Conservation (phyloP, 2,113 vertebrate genomes). For the Platysteira castanea region DNA sequence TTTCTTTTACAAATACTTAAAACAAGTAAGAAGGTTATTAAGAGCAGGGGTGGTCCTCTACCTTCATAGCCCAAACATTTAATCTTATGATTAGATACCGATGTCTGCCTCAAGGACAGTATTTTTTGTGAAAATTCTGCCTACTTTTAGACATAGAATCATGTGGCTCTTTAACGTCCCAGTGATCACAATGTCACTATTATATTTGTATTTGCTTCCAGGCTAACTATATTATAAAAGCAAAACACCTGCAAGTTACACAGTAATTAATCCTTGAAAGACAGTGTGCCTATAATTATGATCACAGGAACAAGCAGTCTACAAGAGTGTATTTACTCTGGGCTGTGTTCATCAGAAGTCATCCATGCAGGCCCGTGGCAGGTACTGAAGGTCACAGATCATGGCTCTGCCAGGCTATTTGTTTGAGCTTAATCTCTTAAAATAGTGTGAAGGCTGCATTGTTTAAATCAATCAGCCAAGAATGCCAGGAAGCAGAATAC, state of each 20-base stretch:
- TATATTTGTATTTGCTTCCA: not conserved
- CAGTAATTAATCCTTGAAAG: conserved; percentile 28
- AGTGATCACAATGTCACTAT: not conserved
- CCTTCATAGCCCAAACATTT: not conserved
- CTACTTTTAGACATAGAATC: not conserved
- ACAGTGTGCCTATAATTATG: conserved; percentile 6
- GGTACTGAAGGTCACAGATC: not conserved
- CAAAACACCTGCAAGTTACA: not conserved
- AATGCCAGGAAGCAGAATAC: not conserved
- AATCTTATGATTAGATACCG: not conserved
- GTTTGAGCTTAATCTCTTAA: not conserved
- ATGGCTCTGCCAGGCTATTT: not conserved
- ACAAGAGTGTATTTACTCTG: conserved; percentile 17
- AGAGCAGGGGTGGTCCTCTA: not conserved
- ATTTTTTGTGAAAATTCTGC: not conserved
- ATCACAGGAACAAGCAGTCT: conserved; percentile 6
- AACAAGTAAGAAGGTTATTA: not conserved
- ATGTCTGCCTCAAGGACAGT: not conserved
- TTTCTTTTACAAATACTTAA: not conserved
- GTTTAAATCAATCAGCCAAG: not conserved
- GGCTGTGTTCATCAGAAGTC: conserved; percentile 14
- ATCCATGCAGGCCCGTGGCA: not conserved
- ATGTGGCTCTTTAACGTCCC: not conserved
- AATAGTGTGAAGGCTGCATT: not conserved
- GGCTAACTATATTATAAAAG: not conserved